Percentiles rank a stretch among this genome's conserved stretches.
Evolutionary conservation across 2,113 vertebrate genomes (phyloP).

Genomic region (Neoarius graeffei): DNA sequence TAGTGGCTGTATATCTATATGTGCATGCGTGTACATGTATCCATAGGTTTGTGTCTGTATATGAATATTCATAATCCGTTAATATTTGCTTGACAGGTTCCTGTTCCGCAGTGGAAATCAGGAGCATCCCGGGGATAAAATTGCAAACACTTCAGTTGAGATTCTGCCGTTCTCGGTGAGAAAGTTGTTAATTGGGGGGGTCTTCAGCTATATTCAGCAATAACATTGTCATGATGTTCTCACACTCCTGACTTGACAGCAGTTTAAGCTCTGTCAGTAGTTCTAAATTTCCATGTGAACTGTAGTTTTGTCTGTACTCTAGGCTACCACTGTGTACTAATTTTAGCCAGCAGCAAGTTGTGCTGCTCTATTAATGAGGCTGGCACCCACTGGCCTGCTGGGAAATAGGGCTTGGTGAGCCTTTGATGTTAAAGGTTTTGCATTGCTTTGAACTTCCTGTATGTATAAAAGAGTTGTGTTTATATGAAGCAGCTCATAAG

Average conservation of each 20-base stretch:
- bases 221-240: constrained; percentile 1
- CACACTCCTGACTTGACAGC: constrained; percentile 12
- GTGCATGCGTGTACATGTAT: not conserved
- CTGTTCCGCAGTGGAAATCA: constrained; percentile 96
- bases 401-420: constrained; percentile 12
- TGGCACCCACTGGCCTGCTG: constrained; percentile 20
- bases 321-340: constrained; percentile 11
- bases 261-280: not conserved
- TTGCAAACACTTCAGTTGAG: constrained; percentile 93
- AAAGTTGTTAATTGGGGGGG: not conserved
- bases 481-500: not conserved
- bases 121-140: constrained; percentile 93
- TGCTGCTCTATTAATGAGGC: constrained; percentile 29
- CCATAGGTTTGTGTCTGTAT: not conserved
- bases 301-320: not conserved
- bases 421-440: constrained; percentile 5
- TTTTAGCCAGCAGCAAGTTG: constrained; percentile 40
- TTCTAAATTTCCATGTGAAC: not conserved
- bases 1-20: not conserved
- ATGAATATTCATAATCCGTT: constrained; percentile 35
- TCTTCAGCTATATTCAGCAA: not conserved
- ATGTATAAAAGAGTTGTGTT: not conserved
- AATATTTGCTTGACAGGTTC: constrained; percentile 77
- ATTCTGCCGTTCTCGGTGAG: constrained; percentile 88
- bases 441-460: not conserved